Evolutionary conservation across 2,113 vertebrate genomes (phyloP).

Genomic region (Smithornis capensis): DNA sequence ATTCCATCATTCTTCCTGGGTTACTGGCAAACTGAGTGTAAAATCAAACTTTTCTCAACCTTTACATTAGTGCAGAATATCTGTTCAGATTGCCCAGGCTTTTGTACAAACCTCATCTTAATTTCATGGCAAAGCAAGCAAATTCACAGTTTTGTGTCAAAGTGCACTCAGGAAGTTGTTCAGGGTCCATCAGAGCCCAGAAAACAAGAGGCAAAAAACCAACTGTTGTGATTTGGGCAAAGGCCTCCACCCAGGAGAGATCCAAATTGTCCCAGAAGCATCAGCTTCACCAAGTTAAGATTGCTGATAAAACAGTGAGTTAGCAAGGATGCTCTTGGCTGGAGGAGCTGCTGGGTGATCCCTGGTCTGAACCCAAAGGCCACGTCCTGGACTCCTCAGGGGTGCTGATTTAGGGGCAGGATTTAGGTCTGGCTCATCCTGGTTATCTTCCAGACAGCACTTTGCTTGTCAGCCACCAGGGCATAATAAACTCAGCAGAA

Average conservation of each 20-base stretch:
- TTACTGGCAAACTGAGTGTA: background rate
- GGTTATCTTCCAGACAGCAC: background rate
- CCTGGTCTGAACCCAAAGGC: background rate
- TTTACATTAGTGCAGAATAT: background rate
- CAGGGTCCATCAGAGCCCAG: background rate
- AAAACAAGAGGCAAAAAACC: background rate
- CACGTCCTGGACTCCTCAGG: background rate
- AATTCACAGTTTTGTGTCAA: background rate
- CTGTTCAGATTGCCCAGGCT: background rate
- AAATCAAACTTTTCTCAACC: background rate
- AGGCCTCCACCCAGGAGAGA: background rate
- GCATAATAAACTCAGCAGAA: background rate
- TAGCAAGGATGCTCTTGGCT: background rate
- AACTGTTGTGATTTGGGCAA: background rate
- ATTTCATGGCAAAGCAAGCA: background rate
- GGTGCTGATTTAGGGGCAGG: background rate
- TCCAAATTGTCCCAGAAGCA: background rate
- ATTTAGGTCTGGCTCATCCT: background rate
- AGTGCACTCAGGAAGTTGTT: background rate
- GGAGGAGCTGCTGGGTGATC: background rate
- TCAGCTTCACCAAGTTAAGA: background rate
- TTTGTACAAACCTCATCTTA: background rate
- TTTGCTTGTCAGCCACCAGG: background rate
- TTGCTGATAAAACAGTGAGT: background rate
- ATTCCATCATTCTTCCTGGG: background rate